Evolutionary conservation across 2,797 vertebrate genomes (phyloP), one percentile per base, ranked within the genome.

Genomic region (Syngnathus acus): DNA sequence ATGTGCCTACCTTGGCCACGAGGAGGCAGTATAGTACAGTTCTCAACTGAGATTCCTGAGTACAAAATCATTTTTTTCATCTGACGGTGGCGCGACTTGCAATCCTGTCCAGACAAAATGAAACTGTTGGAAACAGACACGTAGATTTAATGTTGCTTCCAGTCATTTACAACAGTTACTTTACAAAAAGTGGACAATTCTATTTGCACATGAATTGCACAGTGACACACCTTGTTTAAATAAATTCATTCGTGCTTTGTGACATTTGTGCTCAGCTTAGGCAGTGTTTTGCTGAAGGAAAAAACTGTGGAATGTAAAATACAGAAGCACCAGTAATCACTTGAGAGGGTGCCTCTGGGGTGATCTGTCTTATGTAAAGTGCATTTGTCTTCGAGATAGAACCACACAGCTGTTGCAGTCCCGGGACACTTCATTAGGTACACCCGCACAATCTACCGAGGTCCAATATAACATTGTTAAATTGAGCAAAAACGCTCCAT

Each of bases 251-350:
- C 81, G 81, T 88, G 86, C 81, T 84, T 74, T 55, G 77, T 82
- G 82, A 78, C 67, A 69, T 81, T 79, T 83, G 84, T 88, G 86
- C 82, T 88, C 72, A 81, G 79, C 78, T 76, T 83, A 73, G 87
- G 85, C 89, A 90, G 87, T 88, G 82, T 72, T 80, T 82, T 58
- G 83, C 84, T 85, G 47, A 47, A 59, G 17, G 68, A 59, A 47
- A 37, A 14, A 73, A 68, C 58, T 4, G 63, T 78, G 69, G 70
- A 84, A 80, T 79, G 80, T 82, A 66, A 75, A 81, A 82, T 70
- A 70, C 62, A 78, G 59, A 45, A 32, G 7, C n/a, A 77, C 65
- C 67, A 64, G 64, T 61, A 76, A 66, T 42, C 43, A 13, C 37
- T 32, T 26, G 17, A 59, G 21, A 32, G 6, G 43, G 26, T 58